phyloP scores from a whole-genome alignment of 1,140 invertebrate species.

The Agrypnia vestita region DNA sequence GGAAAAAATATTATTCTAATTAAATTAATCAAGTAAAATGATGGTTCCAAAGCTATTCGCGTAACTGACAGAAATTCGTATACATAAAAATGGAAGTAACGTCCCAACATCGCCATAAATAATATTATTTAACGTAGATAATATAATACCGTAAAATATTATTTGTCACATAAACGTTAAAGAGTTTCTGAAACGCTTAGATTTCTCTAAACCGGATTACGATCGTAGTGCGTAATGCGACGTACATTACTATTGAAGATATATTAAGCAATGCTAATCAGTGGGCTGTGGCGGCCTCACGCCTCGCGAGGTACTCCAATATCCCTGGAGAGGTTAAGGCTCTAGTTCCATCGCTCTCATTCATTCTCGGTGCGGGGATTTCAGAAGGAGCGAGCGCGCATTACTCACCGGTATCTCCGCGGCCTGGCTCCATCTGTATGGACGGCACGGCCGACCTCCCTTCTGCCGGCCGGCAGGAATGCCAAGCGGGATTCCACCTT shows the following conservation, averaged over 20 bases:
- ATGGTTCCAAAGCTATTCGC: too few relatives aligned
- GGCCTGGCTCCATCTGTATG: conserved; percentile 46
- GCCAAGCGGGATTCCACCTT: conserved; percentile 42
- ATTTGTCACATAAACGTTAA: too few relatives aligned
- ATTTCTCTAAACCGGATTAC: neutral
- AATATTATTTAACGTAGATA: too few relatives aligned
- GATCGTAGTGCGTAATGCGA: neutral
- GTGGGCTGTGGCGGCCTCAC: neutral
- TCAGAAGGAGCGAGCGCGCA: conserved; percentile 19
- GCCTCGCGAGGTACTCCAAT: neutral
- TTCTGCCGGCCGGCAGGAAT: conserved; percentile 17
- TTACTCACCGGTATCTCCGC: conserved; percentile 23
- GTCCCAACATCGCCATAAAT: too few relatives aligned
- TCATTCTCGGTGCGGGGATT: conserved; percentile 29
- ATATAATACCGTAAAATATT: too few relatives aligned
- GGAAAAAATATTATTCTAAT: too few relatives aligned
- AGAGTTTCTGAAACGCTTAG: too few relatives aligned
- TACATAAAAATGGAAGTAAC: too few relatives aligned
- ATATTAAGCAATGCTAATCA: neutral
- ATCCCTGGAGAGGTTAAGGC: conserved; percentile 18
- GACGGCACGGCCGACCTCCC: conserved; percentile 27
- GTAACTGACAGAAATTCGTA: too few relatives aligned
- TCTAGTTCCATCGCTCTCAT: neutral
- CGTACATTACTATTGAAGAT: neutral
- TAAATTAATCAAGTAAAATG: too few relatives aligned